Conservation (phyloP, 2,888 invertebrate species). For the Dicycla oo region DNA sequence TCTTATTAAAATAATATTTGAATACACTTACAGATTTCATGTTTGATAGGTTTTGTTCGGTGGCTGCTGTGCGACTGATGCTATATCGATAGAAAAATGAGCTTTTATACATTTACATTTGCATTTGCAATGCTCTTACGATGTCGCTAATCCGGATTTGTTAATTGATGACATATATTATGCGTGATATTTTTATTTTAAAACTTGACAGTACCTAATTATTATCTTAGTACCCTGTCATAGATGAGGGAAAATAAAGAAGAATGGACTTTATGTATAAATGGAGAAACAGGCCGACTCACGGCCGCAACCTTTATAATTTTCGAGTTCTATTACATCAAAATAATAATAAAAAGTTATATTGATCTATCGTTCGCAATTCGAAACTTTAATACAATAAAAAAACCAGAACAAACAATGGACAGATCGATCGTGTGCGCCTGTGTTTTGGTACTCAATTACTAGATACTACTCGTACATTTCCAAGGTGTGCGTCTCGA, state of each 20-base stretch:
- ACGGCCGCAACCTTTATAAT: neutral
- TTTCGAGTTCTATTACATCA: neutral
- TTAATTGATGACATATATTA: conserved; percentile 9
- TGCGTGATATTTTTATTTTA: conserved; percentile 11
- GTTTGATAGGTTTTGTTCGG: conserved; percentile 17
- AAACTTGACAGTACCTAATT: neutral
- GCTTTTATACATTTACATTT: conserved; percentile 31
- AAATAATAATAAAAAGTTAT: neutral
- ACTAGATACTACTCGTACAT: neutral
- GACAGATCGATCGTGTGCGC: neutral
- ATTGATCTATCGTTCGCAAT: neutral
- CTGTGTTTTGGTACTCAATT: no score
- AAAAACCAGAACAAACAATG: neutral
- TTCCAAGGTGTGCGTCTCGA: neutral
- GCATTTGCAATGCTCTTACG: neutral
- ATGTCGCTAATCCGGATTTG: conserved; percentile 21
- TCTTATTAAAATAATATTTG: no score
- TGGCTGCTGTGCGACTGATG: conserved; percentile 30
- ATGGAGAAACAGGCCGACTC: neutral
- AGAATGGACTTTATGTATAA: neutral
- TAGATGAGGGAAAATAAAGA: neutral
- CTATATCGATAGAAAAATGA: neutral
- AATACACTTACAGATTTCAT: conserved; percentile 36
- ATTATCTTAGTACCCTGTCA: neutral
- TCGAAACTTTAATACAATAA: neutral